A percentile compares a stretch with the other conserved stretches of the same genome.
Evolutionary conservation across 2,113 vertebrate genomes (phyloP).

Genomic region (Orycteropus afer): DNA sequence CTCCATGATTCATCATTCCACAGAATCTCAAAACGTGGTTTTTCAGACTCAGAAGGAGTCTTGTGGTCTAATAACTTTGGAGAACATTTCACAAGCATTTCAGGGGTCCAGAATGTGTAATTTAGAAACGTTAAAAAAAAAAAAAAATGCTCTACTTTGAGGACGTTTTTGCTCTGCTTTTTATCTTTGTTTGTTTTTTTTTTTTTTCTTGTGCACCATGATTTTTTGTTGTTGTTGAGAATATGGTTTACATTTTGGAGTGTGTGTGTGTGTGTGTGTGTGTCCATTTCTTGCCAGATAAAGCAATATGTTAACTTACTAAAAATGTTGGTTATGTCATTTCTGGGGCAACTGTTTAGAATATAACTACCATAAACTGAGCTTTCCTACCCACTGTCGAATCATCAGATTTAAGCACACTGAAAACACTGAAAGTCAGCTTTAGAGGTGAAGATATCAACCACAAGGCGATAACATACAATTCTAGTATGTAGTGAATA

Average conservation of each 20-base stretch:
- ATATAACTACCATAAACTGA: neutral
- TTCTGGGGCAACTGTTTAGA: neutral
- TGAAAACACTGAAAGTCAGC: neutral
- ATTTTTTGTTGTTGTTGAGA: neutral
- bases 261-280: neutral
- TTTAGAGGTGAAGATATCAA: conserved; percentile 26
- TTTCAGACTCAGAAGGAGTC: neutral
- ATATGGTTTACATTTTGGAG: neutral
- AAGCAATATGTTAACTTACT: neutral
- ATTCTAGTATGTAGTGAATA: neutral
- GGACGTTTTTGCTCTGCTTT: conserved; percentile 19
- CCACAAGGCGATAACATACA: neutral
- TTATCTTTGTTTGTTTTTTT: neutral
- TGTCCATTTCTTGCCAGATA: neutral
- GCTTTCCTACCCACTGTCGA: neutral
- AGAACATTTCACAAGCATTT: conserved; percentile 16
- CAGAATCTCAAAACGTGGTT: neutral
- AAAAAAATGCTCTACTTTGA: neutral
- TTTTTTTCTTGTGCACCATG: neutral
- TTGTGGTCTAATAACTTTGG: conserved; percentile 12
- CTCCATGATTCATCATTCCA: neutral
- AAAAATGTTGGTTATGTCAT: neutral
- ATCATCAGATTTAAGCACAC: neutral
- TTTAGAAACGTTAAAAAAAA: conserved; percentile 40
- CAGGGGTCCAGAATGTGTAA: neutral